Evolutionary conservation across 1,140 invertebrate genomes (phyloP), one percentile per base, ranked within the genome.

Genomic region (Formica exsecta): DNA sequence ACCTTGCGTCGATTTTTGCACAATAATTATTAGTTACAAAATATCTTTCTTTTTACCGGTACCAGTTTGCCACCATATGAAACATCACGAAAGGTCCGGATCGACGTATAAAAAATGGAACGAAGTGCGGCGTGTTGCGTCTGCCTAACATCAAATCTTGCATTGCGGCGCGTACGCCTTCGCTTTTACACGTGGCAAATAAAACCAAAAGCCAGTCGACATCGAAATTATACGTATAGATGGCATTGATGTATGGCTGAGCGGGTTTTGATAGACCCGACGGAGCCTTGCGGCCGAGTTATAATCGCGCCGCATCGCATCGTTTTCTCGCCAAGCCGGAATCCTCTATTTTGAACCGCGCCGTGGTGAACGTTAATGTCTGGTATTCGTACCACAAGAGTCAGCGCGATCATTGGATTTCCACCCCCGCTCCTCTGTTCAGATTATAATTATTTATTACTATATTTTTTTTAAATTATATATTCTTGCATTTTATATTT

Each of bases 151-250:
- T 76, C 65, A 83, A 89, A 86, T 75, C 77, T 89, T 70, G 80
- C 57, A 83, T 51, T 64, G 76, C 70, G 41, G 57, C 61, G 62
- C 85, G 88, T 89, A 90, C 62, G 85, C 88, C 85, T 88, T 88
- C 66, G 71, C 86, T 89, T 89, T 92, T 90, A 62, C 77, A 62
- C 75, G 85, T 83, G 74, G 61, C 75, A 85, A 90, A 92, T 88
- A 91, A 88, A 88, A 90, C 76, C 65, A 80, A 87, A 74, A 81
- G 76, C 44, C 89, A 92, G 85, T 92, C 91, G 88, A 92, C 91
- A 92, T 87, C 90, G 85, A 93, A 93, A 93, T 93, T 93, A 93
- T 91, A 93, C 90, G 91, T 92, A 92, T 92, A 92, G 90, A 91
- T 92, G 92, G 91, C 92, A 93, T 93, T 93, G 92, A 93, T 92